These are phyloP conservation scores for Arothron firmamentum DNA, from an alignment of 2,113 vertebrate genomes.

Conservation along the genomic window DNA sequence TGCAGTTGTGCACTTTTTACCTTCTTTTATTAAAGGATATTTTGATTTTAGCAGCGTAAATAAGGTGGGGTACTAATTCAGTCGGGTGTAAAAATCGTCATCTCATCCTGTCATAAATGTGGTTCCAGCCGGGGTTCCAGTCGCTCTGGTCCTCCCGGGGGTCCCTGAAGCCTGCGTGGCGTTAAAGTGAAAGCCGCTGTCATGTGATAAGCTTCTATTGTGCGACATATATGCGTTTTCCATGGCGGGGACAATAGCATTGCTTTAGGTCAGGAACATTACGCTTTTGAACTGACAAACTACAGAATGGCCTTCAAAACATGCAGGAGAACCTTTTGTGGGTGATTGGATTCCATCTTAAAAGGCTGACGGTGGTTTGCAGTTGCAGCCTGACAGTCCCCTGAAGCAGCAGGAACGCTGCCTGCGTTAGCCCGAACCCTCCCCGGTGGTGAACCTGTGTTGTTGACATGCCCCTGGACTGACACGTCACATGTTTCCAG, in stretches of 20 bases:
- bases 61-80: too few relatives aligned
- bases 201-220: constrained; percentile 13
- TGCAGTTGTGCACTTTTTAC: too few relatives aligned
- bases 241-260: not conserved
- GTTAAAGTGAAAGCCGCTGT: constrained; percentile 13
- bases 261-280: constrained; percentile 1
- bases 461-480: constrained; percentile 18
- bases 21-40: too few relatives aligned
- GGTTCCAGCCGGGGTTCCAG: constrained; percentile 1
- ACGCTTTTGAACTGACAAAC: constrained; percentile 2
- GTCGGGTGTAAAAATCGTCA: too few relatives aligned
- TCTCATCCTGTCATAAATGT: too few relatives aligned
- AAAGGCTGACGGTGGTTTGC: too few relatives aligned
- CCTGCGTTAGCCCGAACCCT: not conserved
- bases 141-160: not conserved
- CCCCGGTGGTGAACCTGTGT: not conserved
- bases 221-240: not conserved
- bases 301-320: too few relatives aligned
- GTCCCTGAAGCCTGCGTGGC: constrained; percentile 11
- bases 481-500: constrained; percentile 33
- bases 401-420: constrained; percentile 16
- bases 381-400: not conserved
- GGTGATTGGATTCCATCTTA: too few relatives aligned
- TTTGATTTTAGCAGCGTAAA: too few relatives aligned
- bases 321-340: too few relatives aligned